Evolutionary conservation across 2,113 vertebrate genomes (phyloP), one percentile per base, ranked within the genome.

Genomic region (Nesoenas mayeri): DNA sequence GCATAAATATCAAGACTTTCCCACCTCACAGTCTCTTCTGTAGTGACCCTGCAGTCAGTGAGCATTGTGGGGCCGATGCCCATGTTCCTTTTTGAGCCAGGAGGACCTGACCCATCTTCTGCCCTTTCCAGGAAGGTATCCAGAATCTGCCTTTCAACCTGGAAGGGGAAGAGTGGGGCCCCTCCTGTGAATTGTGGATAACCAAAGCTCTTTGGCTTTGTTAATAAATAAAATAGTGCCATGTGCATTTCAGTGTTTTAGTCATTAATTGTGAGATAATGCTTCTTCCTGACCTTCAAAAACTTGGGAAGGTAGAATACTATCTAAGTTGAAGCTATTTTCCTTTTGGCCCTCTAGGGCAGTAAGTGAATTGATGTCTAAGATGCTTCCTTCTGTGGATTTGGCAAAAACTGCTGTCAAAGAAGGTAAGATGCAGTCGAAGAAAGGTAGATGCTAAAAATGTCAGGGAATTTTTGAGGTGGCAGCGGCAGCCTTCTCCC

Each of bases 21-120:
- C 14, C 8, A 66, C 4, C 3, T 88, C 29, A 9, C n/a, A 26
- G 12, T 60, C 9, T 64, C 3, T 58, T 79, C 58, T 2, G 0
- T n/a, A 51, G 34, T 60, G 11, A 50, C 5, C 3, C 15, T 1
- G 0, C 28, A 11, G 8, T 42, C n/a, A 50, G 11, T 2, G 1
- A 4, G 9, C 1, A 1, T 29, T 42, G 22, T 86, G n/a, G 21
- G 32, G 32, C 31, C 8, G 3, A 1, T 57, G 29, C 7, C 21
- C 5, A 2, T 2, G 2, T 82, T 38, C 34, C 14, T 32, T 54
- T 12, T 48, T 93, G 44, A 26, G 15, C 11, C 15, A n/a, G 44
- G 29, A 62, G 25, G 29, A 60, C 25, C 10, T 6, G 4, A 17
- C 6, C 2, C 2, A n/a, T 29, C 34, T 47, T 51, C 58, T 72